These are phyloP conservation scores for Pachliopta kotzebuea DNA, from an alignment of 2,888 invertebrate genomes.

Conservation along the genomic window DNA sequence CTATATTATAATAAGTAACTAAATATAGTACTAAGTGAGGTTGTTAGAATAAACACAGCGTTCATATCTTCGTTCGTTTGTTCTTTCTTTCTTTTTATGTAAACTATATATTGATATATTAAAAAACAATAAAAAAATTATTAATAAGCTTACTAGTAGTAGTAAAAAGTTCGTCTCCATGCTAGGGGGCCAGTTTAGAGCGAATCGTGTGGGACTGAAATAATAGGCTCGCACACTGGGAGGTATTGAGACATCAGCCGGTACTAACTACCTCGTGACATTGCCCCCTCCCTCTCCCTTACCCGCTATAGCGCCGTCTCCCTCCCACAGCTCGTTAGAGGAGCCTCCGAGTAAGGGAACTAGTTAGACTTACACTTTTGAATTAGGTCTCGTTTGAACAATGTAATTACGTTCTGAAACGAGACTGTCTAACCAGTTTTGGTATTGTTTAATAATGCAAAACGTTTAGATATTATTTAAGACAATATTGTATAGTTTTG, in stretches of 20 bases:
- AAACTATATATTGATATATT: too few relatives aligned
- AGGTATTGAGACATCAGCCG: constrained; percentile 80
- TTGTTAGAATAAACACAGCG: too few relatives aligned
- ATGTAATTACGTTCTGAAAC: constrained; percentile 29
- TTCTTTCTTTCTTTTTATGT: too few relatives aligned
- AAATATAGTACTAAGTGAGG: too few relatives aligned
- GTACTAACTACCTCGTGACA: constrained; percentile 57
- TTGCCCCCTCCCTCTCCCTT: constrained; percentile 30
- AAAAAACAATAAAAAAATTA: too few relatives aligned
- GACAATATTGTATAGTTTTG: background rate
- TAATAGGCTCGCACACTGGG: constrained; percentile 78
- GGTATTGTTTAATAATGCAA: constrained; percentile 14
- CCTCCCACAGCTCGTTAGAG: constrained; percentile 37
- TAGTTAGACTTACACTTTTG: constrained; percentile 29
- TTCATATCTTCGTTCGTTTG: too few relatives aligned
- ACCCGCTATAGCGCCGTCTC: constrained; percentile 30
- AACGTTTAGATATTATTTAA: background rate
- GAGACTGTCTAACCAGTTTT: constrained; percentile 7
- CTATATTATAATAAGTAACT: too few relatives aligned
- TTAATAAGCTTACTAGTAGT: too few relatives aligned
- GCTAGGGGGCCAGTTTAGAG: constrained; percentile 38
- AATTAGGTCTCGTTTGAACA: constrained; percentile 31
- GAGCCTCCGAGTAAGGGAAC: constrained; percentile 26
- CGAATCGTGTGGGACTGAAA: constrained; percentile 75
- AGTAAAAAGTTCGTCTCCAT: constrained; percentile 47